Base-by-base conservation (phyloP, 2,113 vertebrate species). In the Syngnathus scovelli region DNA sequence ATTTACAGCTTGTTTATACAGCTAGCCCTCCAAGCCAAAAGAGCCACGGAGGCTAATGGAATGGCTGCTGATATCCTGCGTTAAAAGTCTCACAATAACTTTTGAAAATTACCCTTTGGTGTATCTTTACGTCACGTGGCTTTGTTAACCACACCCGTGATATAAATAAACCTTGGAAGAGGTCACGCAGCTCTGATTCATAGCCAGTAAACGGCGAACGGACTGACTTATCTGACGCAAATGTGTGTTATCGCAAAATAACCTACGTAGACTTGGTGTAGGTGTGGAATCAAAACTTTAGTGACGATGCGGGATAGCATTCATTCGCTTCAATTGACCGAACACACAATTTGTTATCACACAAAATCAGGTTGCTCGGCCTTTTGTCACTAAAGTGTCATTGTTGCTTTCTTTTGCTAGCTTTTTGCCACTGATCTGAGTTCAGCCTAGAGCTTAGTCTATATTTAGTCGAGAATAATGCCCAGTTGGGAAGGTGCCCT, bases 401-500 rank as follows among this genome's bases (percentile, higher is more conserved):
- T 23, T 21, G n/a, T 43, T 10, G 6, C 71, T 79, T 66, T 49
- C 67, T 78, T 79, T 66, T 44, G 43, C 68, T 43, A 67, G 71
- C 66, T 66, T 74, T 83, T 80, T 74, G 76, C 70, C 70, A 71
- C 73, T 9, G 15, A 69, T 72, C 56, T 75, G 49, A 61, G 78
- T 77, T 85, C 83, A 83, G 70, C 88, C 91, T 90, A 89, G 68
- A 13, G 15, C 60, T 41, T 60, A 2, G 58, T 84, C 90, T 90
- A 91, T 90, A 90, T 90, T 89, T 90, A 91, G 85, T 82, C 49
- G 64, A 66, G 81, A 89, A 84, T 87, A 88, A 89, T 85, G 78
- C 85, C 88, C 88, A 69, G 75, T 82, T 89, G 87, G 84, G 86
- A 87, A 82, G 69, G 74, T 86, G 90, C 78, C 91, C 91, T 86